Evolutionary conservation across 64 coral and sea anemone species (phyloP).

Genomic region (Catalaphyllia jardinei): DNA sequence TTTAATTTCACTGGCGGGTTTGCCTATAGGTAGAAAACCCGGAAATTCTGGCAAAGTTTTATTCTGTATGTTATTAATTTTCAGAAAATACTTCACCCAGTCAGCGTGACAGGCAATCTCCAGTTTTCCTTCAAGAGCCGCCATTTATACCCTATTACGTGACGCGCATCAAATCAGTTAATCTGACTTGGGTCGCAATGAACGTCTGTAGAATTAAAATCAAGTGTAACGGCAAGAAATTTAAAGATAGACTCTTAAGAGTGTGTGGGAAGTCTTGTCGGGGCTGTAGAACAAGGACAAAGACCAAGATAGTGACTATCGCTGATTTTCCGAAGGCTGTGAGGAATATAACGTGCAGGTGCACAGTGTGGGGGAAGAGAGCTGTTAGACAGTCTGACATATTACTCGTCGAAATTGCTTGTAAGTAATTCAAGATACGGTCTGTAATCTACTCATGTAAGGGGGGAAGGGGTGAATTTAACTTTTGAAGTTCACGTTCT

Average conservation of each 20-base stretch:
- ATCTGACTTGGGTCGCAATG: background rate
- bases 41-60: background rate
- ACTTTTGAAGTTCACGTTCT: too few relatives aligned
- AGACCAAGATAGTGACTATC: background rate
- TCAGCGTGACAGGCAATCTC: background rate
- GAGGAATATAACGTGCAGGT: background rate
- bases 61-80: background rate
- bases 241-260: background rate
- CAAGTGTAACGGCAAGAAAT: background rate
- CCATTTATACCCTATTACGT: background rate
- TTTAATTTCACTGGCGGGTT: too few relatives aligned
- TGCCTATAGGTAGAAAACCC: too few relatives aligned
- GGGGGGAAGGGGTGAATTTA: too few relatives aligned
- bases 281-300: background rate
- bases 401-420: background rate
- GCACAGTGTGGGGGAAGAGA: background rate
- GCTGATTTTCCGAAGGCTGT: background rate
- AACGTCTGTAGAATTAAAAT: constrained; percentile 31
- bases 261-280: background rate
- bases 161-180: background rate
- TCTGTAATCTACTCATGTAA: too few relatives aligned
- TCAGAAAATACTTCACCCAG: background rate
- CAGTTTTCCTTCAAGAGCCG: background rate
- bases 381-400: background rate
- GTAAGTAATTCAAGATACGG: background rate